Conservation (phyloP, 1,140 invertebrate species). For the Contarinia nasturtii region DNA sequence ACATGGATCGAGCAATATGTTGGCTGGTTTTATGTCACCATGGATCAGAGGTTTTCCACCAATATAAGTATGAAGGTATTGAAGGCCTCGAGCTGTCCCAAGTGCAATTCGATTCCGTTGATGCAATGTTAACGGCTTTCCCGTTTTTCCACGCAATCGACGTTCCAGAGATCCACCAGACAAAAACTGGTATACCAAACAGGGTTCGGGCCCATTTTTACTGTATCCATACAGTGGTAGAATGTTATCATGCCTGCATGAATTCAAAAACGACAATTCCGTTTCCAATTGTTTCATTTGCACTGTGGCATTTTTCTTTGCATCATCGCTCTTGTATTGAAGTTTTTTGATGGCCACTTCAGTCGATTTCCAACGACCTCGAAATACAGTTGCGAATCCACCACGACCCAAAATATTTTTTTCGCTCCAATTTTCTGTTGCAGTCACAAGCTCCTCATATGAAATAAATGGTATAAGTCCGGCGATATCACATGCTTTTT, state of each 20-base stretch:
- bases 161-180: constrained; percentile 80
- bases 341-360: constrained; percentile 81
- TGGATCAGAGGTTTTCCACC: constrained; percentile 68
- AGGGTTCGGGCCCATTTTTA: constrained; percentile 48
- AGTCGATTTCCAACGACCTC: constrained; percentile 75
- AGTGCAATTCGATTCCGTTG: constrained; percentile 60
- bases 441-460: constrained; percentile 56
- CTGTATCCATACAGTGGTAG: constrained; percentile 79
- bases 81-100: constrained; percentile 72
- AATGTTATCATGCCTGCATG: constrained; percentile 83
- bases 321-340: constrained; percentile 21
- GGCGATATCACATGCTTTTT: too few relatives aligned
- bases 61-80: constrained; percentile 70
- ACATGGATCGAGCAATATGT: constrained; percentile 82
- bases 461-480: constrained; percentile 42
- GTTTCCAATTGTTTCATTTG: constrained; percentile 53
- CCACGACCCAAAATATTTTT: constrained; percentile 64
- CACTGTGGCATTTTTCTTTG: constrained; percentile 27
- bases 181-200: constrained; percentile 84
- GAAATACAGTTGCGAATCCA: constrained; percentile 85
- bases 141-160: constrained; percentile 45
- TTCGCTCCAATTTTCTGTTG: constrained; percentile 61
- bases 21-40: constrained; percentile 89
- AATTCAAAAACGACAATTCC: constrained; percentile 60
- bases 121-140: constrained; percentile 41